phyloP scores from a whole-genome alignment of 2,888 invertebrate genomes.

The Liopterus haemorrhoidalis region DNA sequence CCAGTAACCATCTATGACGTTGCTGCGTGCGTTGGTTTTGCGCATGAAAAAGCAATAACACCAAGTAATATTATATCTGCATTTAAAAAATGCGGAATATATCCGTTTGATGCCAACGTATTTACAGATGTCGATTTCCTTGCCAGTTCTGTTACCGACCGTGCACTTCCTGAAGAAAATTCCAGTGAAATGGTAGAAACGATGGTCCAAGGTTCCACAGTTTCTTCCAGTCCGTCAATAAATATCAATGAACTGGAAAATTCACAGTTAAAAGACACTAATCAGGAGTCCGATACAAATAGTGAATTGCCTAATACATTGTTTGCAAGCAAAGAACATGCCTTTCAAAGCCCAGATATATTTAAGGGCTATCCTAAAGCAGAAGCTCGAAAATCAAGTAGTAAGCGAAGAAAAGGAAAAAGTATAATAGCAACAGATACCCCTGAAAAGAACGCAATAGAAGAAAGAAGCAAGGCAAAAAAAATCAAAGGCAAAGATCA shows the following conservation, averaged over 20 bases:
- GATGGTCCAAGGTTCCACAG: neutral
- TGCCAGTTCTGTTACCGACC: constrained; percentile 25
- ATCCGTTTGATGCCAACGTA: constrained; percentile 27
- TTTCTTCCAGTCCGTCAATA: neutral
- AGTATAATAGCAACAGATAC: constrained; percentile 13
- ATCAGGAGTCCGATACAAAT: neutral
- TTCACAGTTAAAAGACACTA: neutral
- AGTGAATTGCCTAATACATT: constrained; percentile 2
- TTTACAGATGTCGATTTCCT: constrained; percentile 29
- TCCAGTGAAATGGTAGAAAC: too few species aligned
- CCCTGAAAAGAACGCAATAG: constrained; percentile 12
- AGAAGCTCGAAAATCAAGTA: constrained; percentile 8
- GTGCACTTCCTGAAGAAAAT: constrained; percentile 14
- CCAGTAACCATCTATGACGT: constrained; percentile 42
- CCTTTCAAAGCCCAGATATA: constrained; percentile 7
- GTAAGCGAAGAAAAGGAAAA: constrained; percentile 6
- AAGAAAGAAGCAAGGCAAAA: too few species aligned
- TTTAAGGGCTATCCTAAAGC: constrained; percentile 14
- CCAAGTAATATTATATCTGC: constrained; percentile 26
- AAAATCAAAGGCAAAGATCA: constrained; percentile 3
- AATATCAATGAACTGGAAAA: neutral
- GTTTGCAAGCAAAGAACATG: too few species aligned
- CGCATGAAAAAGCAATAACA: constrained; percentile 25
- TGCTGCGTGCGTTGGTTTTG: constrained; percentile 30
- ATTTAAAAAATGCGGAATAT: constrained; percentile 28